Evolutionary conservation across 2,113 vertebrate species (phyloP), one percentile per base, ranked within the genome.

Genomic region (Casuarius casuarius): DNA sequence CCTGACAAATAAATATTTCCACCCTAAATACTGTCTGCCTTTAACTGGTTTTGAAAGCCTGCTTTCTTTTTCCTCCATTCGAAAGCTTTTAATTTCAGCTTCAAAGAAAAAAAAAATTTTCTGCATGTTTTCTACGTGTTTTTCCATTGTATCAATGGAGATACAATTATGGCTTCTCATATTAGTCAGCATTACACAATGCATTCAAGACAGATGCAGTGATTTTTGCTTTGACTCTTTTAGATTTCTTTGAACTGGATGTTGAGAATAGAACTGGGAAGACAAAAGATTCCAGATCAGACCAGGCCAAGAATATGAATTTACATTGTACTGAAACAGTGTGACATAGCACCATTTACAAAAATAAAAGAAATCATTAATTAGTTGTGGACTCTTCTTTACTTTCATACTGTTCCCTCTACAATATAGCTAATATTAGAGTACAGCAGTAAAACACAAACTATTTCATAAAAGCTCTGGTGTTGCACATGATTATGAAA

Each of bases 341-440:
- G 15, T 38, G 78, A 94, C 87, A 94, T 87, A 84, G 33, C 12
- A 49, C 66, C 22, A 54, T 80, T 86, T 83, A 77, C 20, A 94
- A 71, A 49, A 90, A 6, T 9, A 72, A 84, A 89, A 35, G 5
- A 67, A 93, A 91, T 61, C 48, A 26, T 38, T 42, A 35, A 70
- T 84, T 31, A 63, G 62, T 29, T 84, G 73, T 40, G 59, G 86
- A 11, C 76, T 68, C 89, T 31, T 78, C 70, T 70, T 78, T 29
- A 22, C 31, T 70, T 42, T 9, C 31, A 33, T 1, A 8, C 9
- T 65, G 28, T 9, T 38, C 20, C 17, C 68, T 86, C 46, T 40
- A 12, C 62, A 74, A 75, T 26, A 54, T 68, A 91, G 84, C 61
- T 12, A 20, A 51, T 54, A n/a, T 52, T 40, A 67, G 42, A 68